These are phyloP conservation scores for Gisinianus flammeolus DNA, from an alignment of 2,888 invertebrate genomes.

Conservation along the genomic window DNA sequence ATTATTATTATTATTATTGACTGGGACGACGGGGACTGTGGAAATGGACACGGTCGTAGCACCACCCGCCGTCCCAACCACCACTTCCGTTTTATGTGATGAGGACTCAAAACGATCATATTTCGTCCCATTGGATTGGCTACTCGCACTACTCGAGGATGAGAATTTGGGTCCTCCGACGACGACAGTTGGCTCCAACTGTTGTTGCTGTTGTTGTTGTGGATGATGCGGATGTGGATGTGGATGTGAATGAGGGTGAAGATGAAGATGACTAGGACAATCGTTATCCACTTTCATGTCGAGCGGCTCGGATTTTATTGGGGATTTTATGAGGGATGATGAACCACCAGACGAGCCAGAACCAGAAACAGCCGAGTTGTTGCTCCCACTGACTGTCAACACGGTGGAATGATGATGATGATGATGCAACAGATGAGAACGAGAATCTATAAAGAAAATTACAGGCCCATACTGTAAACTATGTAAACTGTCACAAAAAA, in stretches of 20 bases:
- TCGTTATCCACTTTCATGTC: constrained; percentile 57
- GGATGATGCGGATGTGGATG: neutral
- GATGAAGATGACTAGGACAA: constrained; percentile 18
- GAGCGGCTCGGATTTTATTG: constrained; percentile 58
- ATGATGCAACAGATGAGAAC: constrained; percentile 28
- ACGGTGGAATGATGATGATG: constrained; percentile 39
- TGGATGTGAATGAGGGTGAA: constrained; percentile 11
- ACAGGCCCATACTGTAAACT: neutral
- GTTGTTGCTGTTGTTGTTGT: constrained; percentile 28
- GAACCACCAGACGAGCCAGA: too few species aligned
- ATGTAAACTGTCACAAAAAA: too few species aligned
- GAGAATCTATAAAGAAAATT: neutral
- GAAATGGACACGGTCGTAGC: constrained; percentile 40
- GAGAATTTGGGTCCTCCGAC: neutral
- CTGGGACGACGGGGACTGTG: constrained; percentile 42
- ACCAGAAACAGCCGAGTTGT: constrained; percentile 6
- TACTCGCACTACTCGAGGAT: neutral
- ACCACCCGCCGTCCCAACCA: constrained; percentile 28
- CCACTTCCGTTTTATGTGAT: constrained; percentile 39
- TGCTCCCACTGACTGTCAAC: constrained; percentile 26
- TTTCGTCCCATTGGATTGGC: neutral
- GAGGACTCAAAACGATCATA: constrained; percentile 9
- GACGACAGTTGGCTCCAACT: neutral
- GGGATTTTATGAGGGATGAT: constrained; percentile 18
- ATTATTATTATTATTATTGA: constrained; percentile 28